Evolutionary conservation across 53 echinoderm and acorn worm species (phyloP).

Genomic region (Echinometra lucunter): DNA sequence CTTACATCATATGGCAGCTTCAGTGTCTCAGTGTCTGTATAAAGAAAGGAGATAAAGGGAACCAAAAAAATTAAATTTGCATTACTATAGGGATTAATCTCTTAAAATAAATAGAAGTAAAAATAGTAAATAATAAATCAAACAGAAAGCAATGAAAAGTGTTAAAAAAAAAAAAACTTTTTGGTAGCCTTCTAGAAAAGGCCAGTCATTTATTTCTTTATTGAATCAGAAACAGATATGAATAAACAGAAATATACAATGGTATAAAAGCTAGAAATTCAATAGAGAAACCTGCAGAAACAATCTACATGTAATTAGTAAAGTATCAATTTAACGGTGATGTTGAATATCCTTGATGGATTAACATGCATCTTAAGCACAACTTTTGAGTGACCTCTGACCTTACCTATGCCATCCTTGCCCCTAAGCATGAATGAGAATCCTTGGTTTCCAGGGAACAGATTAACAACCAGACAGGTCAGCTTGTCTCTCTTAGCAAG

Average conservation of each 20-base stretch:
- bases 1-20: slow-evolving; percentile 95
- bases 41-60: not conserved
- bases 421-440: slow-evolving; percentile 92
- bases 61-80: not conserved
- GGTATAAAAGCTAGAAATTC: too few relatives aligned
- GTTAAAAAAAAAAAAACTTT: not conserved
- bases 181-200: not conserved
- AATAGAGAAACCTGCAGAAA: too few relatives aligned
- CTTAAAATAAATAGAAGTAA: not conserved
- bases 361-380: too few relatives aligned
- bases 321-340: too few relatives aligned
- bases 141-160: not conserved
- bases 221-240: not conserved
- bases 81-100: not conserved
- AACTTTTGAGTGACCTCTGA: not conserved
- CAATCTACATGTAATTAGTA: too few relatives aligned
- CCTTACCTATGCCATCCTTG: slow-evolving; percentile 84
- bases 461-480: slow-evolving; percentile 91
- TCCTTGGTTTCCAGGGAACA: slow-evolving; percentile 90
- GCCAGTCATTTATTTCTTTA: not conserved
- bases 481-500: slow-evolving; percentile 86
- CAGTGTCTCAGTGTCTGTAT: slow-evolving; percentile 91
- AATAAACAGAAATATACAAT: not conserved
- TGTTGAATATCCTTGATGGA: too few relatives aligned
- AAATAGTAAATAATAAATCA: too few relatives aligned